phyloP scores from a whole-genome alignment of 2,888 invertebrate genomes.

The Lordiphosa fenestrarum region DNA sequence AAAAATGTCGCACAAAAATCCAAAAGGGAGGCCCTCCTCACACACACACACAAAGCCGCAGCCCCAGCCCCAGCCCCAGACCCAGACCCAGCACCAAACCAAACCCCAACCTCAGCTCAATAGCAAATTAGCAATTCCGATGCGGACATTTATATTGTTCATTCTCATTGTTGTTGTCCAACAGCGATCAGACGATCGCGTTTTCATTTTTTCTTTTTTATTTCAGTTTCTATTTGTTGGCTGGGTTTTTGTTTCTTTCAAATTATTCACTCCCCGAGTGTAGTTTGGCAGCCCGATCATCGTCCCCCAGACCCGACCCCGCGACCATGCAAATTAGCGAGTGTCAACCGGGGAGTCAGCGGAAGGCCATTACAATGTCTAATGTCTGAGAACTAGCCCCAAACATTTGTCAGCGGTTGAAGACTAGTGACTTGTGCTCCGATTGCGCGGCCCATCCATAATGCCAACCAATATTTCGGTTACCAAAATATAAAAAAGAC shows the following conservation, averaged over 20 bases:
- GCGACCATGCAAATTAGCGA: constrained; percentile 49
- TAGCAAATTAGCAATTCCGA: constrained; percentile 75
- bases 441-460: constrained; percentile 61
- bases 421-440: constrained; percentile 45
- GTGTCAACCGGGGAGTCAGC: constrained; percentile 1
- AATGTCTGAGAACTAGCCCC: constrained; percentile 46
- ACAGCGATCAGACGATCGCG: constrained; percentile 70
- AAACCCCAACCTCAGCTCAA: constrained; percentile 46
- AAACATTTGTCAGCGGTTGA: constrained; percentile 49
- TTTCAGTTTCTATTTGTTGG: constrained; percentile 63
- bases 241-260: constrained; percentile 12
- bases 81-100: constrained; percentile 26
- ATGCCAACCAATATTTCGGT: constrained; percentile 21
- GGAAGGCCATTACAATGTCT: constrained; percentile 52
- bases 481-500: constrained; percentile 11
- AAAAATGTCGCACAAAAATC: constrained; percentile 73
- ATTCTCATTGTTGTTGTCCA: constrained; percentile 58
- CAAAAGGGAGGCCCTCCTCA: constrained; percentile 19
- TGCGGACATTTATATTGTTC: constrained; percentile 73
- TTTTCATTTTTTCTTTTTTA: constrained; percentile 56
- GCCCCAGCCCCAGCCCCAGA: constrained; percentile 38
- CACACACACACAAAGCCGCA: constrained; percentile 33
- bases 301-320: constrained; percentile 5
- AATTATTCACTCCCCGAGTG: constrained; percentile 15
- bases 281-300: constrained; percentile 39